phyloP scores from a whole-genome alignment of 2,113 vertebrate genomes.

The Dicerorhinus sumatrensis region DNA sequence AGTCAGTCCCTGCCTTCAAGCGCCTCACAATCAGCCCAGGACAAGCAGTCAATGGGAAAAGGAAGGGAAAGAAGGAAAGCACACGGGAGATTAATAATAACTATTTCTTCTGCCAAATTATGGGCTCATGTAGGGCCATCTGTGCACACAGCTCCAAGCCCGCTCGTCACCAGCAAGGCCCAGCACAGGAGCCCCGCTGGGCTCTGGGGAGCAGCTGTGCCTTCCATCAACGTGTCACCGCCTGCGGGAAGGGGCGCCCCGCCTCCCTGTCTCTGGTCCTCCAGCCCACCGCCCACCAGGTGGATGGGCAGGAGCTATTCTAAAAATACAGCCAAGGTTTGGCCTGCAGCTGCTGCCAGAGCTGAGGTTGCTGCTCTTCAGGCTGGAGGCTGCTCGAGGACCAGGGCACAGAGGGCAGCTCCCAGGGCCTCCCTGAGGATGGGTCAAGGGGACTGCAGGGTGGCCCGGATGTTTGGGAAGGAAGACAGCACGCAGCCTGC shows the following conservation, averaged over 20 bases:
- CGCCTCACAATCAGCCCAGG: background rate
- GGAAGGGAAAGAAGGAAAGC: constrained; percentile 38
- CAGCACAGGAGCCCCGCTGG: background rate
- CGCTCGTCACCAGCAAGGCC: background rate
- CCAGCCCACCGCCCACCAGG: background rate
- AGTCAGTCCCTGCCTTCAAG: background rate
- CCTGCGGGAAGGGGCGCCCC: background rate
- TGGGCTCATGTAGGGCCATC: constrained; percentile 61
- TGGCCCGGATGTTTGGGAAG: background rate
- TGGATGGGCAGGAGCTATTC: background rate
- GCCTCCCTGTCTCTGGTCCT: background rate
- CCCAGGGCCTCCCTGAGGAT: background rate
- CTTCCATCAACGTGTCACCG: background rate
- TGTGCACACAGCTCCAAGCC: constrained; percentile 47
- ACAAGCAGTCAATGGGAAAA: background rate
- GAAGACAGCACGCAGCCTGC: fast-evolving
- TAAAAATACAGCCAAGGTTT: background rate
- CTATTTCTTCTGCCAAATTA: constrained; percentile 78
- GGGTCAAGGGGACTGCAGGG: background rate
- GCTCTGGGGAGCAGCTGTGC: constrained; percentile 58
- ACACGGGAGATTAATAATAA: constrained; percentile 73
- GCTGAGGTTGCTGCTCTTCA: background rate
- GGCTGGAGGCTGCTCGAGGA: background rate
- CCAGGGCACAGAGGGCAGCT: background rate
- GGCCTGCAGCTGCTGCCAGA: background rate